Evolutionary conservation across 1,140 invertebrate species (phyloP), one percentile per base, ranked within the genome.

Genomic region (Trissolcus basalis): DNA sequence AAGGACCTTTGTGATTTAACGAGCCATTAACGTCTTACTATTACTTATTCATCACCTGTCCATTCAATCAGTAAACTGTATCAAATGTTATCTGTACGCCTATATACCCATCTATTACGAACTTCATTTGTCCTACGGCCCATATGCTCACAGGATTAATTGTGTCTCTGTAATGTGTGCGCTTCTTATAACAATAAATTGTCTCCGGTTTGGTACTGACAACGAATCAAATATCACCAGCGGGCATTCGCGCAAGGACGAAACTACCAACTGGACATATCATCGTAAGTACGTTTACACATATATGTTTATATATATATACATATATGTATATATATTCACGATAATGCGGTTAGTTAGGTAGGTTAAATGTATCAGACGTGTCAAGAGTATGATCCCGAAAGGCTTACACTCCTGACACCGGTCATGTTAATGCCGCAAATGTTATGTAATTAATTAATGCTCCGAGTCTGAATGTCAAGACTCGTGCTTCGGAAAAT

Each of bases 171-270:
- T 35, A 54, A 27, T 43, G 44, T 10, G 16, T 49, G 50, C 61
- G 35, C 19, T 27, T 63, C 54, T 59, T 64, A 54, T 64, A 72
- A 72, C 60, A 55, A 75, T 68, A 75, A 75, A 75, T 75, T 61
- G 59, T 75, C 65, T 75, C 64, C 53, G 48, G 59, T 73, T 59
- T 54, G 65, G 10, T 58, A 19, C 41, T 64, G 59, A 75, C 72
- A 60, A 70, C 47, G 54, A 59, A 54, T 12, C 45, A 69, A 69
- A 69, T 54, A 54, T 53, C 59, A 61, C 54, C 65, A 70, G 69
- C 50, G 65, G 43, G 45, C 48, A 39, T 60, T 32, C 33, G 56
- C 55, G 15, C 44, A 48, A 53, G 13, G 59, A 68, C 41, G 59
- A 48, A 41, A 65, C 51, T 51, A 67, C 58, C 44, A 54, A 60